These are phyloP conservation scores for Teleopsis dalmanni DNA, from an alignment of 1,140 invertebrate genomes.

Conservation along the genomic window DNA sequence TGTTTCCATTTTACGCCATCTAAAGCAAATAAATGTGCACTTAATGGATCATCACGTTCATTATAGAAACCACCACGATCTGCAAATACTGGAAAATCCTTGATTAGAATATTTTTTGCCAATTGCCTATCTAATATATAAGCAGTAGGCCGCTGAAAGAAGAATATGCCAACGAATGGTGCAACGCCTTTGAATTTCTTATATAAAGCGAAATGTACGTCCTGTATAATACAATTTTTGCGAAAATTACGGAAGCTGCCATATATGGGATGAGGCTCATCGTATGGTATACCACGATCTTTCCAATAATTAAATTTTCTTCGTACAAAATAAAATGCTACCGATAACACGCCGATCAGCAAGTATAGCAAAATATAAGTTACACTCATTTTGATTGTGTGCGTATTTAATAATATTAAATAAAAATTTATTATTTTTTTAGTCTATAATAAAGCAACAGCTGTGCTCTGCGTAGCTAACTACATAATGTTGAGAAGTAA, in stretches of 20 bases:
- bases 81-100: slow-evolving; percentile 33
- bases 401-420: too few species aligned
- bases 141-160: slow-evolving; percentile 18
- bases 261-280: slow-evolving; percentile 6
- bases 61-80: slow-evolving; percentile 47
- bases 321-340: slow-evolving; percentile 25
- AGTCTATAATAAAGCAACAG: too few species aligned
- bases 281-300: slow-evolving; percentile 34
- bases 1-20: slow-evolving; percentile 49
- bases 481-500: too few species aligned
- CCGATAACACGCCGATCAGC: slow-evolving; percentile 5
- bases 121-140: slow-evolving; percentile 26
- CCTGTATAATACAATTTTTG: too few species aligned
- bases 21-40: slow-evolving; percentile 46
- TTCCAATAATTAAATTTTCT: slow-evolving; percentile 42
- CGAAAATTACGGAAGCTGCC: neutral
- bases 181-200: slow-evolving; percentile 27
- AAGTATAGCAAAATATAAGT: neutral
- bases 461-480: too few species aligned
- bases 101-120: slow-evolving; percentile 33
- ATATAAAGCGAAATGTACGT: slow-evolving; percentile 26
- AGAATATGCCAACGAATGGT: slow-evolving; percentile 27
- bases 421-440: too few species aligned
- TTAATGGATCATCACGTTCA: slow-evolving; percentile 48
- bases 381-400: slow-evolving; percentile 2